Evolutionary conservation across 2,113 vertebrate species (phyloP).

Genomic region (Grammomys surdaster): DNA sequence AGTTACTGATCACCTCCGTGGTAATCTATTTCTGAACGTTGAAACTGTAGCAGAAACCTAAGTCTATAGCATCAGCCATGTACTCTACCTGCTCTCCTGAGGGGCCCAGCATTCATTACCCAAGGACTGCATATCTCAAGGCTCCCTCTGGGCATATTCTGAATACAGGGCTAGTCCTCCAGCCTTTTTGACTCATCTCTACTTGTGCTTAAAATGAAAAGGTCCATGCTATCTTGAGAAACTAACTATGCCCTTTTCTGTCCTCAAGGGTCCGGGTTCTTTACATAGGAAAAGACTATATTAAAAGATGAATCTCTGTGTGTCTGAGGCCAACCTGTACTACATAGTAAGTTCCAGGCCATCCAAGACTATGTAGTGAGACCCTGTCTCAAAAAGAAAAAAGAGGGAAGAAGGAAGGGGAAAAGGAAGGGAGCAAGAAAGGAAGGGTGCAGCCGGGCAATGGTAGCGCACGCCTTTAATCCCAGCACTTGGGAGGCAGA

Average conservation of each 20-base stretch:
- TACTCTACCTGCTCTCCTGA: background rate
- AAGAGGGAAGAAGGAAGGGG: too few species aligned
- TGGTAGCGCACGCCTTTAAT: too few species aligned
- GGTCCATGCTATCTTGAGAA: background rate
- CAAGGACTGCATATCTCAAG: background rate
- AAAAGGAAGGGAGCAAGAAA: background rate
- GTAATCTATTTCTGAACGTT: background rate
- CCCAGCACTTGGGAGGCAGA: too few species aligned
- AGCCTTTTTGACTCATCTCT: background rate
- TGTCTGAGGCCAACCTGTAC: background rate
- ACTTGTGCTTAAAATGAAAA: conserved; percentile 22
- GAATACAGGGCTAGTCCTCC: background rate
- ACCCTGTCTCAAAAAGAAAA: background rate
- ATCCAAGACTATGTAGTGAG: background rate
- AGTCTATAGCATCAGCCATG: background rate
- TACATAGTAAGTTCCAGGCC: background rate
- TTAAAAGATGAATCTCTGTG: background rate
- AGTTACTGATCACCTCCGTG: background rate
- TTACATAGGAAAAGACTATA: conserved; percentile 24
- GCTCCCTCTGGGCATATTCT: background rate
- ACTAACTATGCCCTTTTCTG: conserved; percentile 16
- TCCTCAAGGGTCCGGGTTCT: conserved; percentile 33
- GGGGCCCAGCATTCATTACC: background rate
- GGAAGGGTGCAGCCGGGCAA: background rate
- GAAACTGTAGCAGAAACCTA: background rate